Evolutionary conservation across 2,888 invertebrate species (phyloP), one percentile per base, ranked within the genome.

Genomic region (Bhutanitis thaidina): DNA sequence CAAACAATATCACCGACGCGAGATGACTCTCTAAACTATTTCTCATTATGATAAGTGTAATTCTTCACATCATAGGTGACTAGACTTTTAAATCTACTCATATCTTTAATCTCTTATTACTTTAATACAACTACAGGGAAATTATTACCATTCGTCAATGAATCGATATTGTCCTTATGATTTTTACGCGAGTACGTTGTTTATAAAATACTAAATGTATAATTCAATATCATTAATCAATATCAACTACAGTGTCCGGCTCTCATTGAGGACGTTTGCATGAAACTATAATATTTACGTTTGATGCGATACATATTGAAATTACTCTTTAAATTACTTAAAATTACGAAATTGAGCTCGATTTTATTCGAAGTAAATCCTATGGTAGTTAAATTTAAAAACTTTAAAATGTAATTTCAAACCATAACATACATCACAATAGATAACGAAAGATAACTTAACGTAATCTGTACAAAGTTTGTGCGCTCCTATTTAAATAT

Each of bases 101-200:
- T 83, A 85, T 82, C 86, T 88, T 88, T 7, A 82, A 86, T 62
- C 71, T 70, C 79, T 79, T 81, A 77, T 53, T 63, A 67, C 54
- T 65, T 67, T 62, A 67, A 71, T 75, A 83, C 63, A 67, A 65
- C 81, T 86, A 86, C 71, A 69, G 72, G 77, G 79, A 69, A 77
- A 71, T 82, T 67, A 78, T 74, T 78, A 80, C 74, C 77, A 77
- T 83, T 83, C 80, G 77, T 86, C 82, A 81, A 77, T 80, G 69
- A 72, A 81, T 85, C 84, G 82, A 89, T 89, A 89, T 89, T 89
- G 89, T 89, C 89, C 84, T 80, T 84, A 88, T 80, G 77, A 81
- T 83, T 86, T 84, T 88, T 87, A 86, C 83, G 87, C 82, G 80
- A 86, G 82, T 84, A 86, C 86, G 83, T 77, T 78, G 82, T 80